Evolutionary conservation across 2,797 vertebrate genomes (phyloP).

Genomic region (Helicolenus hilgendorfi): DNA sequence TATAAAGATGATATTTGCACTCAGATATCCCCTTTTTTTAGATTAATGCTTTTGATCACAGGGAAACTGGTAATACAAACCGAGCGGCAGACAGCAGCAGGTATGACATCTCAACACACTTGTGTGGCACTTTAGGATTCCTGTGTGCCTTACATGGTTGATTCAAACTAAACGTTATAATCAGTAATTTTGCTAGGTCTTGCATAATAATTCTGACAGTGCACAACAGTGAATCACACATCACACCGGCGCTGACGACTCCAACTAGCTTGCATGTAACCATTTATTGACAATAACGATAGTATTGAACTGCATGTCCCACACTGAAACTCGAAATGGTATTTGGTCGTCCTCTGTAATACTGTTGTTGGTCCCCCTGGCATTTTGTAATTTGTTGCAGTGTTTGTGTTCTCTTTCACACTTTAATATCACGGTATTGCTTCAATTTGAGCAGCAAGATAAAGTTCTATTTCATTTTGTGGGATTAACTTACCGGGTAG

Average conservation of each 20-base stretch:
- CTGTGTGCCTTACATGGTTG: background rate
- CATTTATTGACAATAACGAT: slow-evolving; percentile 82
- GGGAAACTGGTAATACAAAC: slow-evolving; percentile 74
- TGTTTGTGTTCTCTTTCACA: slow-evolving; percentile 88
- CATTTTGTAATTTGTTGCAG: slow-evolving; percentile 87
- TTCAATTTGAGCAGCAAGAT: slow-evolving; percentile 90
- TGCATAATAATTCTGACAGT: slow-evolving; percentile 29
- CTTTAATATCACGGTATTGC: slow-evolving; percentile 92
- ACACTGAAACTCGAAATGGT: slow-evolving; percentile 81
- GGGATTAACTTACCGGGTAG: slow-evolving; percentile 89
- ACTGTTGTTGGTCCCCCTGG: slow-evolving; percentile 77
- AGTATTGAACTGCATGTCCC: slow-evolving; percentile 72
- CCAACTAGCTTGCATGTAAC: slow-evolving; percentile 66
- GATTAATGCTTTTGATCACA: slow-evolving; percentile 83
- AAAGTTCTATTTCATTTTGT: slow-evolving; percentile 91
- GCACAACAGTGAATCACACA: slow-evolving; percentile 2
- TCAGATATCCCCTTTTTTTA: slow-evolving; percentile 78
- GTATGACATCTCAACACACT: slow-evolving; percentile 54
- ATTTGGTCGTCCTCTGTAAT: slow-evolving; percentile 81
- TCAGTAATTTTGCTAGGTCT: background rate
- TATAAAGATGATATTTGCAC: slow-evolving; percentile 89
- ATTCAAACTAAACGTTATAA: background rate
- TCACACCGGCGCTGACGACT: slow-evolving; percentile 25
- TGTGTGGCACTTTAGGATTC: slow-evolving; percentile 19
- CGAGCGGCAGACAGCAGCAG: slow-evolving; percentile 49